phyloP scores from a whole-genome alignment of 2,888 invertebrate genomes.

The Lycophotia porphyrea region DNA sequence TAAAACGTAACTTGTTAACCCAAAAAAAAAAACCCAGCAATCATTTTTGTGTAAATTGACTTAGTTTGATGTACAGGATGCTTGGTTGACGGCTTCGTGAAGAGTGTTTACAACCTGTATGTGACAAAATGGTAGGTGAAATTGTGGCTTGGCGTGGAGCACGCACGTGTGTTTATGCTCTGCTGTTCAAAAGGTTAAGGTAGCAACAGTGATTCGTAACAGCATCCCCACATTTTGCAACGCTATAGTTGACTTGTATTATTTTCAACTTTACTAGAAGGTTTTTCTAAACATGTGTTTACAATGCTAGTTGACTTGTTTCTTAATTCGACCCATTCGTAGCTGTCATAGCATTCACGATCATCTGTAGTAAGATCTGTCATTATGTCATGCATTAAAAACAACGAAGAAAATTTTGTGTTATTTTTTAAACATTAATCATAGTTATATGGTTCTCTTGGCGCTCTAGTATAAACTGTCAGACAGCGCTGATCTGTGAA shows the following conservation, averaged over 20 bases:
- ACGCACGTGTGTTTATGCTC: too few relatives aligned
- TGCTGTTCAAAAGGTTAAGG: too few relatives aligned
- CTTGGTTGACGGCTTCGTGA: too few relatives aligned
- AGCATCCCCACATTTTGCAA: constrained; percentile 33
- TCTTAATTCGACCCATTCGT: constrained; percentile 72
- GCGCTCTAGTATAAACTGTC: neutral
- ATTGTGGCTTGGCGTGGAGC: too few relatives aligned
- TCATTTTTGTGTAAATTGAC: too few relatives aligned
- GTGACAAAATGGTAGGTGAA: too few relatives aligned
- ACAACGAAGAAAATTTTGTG: constrained; percentile 81
- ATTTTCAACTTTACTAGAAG: constrained; percentile 60
- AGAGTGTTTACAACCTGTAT: too few relatives aligned
- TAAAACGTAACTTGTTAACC: too few relatives aligned
- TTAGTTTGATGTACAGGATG: too few relatives aligned
- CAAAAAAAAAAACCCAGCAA: too few relatives aligned
- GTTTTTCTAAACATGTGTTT: constrained; percentile 66
- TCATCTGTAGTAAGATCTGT: constrained; percentile 78
- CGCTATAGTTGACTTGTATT: constrained; percentile 55
- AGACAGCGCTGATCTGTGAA: neutral
- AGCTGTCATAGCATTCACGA: constrained; percentile 71
- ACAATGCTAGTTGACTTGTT: constrained; percentile 67
- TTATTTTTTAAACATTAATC: constrained; percentile 55
- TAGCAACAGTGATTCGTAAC: constrained; percentile 51
- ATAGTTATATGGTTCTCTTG: neutral
- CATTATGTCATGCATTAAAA: constrained; percentile 84